Conservation (phyloP, 2,797 vertebrate species). For the Coilia nasus region DNA sequence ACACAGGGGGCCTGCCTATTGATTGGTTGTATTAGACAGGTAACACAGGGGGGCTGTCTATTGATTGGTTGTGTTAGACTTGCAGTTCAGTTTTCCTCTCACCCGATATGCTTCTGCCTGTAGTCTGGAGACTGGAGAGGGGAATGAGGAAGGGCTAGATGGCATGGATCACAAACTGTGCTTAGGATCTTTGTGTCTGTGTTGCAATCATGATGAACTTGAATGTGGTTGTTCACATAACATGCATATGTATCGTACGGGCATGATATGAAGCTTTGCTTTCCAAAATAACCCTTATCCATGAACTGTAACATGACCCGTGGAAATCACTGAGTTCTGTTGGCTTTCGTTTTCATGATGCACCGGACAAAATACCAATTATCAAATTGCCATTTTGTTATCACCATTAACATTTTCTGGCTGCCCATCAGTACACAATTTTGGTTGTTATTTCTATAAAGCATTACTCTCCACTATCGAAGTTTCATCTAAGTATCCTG, state of each 20-base stretch:
- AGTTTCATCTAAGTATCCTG: neutral
- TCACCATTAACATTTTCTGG: neutral
- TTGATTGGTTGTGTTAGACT: constrained; percentile 33
- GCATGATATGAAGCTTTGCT: neutral
- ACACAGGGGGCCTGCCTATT: no score
- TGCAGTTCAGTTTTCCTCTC: constrained; percentile 40
- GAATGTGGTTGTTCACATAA: neutral
- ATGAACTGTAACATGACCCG: neutral
- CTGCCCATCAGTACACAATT: neutral
- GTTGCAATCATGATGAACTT: neutral
- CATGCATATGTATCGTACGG: neutral
- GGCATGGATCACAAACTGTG: neutral
- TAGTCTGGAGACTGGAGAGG: neutral
- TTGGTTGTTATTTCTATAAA: neutral
- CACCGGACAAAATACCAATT: no score
- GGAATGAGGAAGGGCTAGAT: neutral
- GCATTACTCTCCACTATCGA: neutral
- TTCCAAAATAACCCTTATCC: neutral
- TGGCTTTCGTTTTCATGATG: no score
- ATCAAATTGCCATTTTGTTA: neutral
- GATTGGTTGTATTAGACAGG: constrained; percentile 28
- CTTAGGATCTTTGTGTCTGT: neutral
- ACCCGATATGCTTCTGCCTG: neutral
- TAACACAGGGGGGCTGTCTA: constrained; percentile 28
- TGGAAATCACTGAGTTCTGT: neutral